Evolutionary conservation across 2,113 vertebrate genomes (phyloP).

Genomic region (Xyliphius kryptos): DNA sequence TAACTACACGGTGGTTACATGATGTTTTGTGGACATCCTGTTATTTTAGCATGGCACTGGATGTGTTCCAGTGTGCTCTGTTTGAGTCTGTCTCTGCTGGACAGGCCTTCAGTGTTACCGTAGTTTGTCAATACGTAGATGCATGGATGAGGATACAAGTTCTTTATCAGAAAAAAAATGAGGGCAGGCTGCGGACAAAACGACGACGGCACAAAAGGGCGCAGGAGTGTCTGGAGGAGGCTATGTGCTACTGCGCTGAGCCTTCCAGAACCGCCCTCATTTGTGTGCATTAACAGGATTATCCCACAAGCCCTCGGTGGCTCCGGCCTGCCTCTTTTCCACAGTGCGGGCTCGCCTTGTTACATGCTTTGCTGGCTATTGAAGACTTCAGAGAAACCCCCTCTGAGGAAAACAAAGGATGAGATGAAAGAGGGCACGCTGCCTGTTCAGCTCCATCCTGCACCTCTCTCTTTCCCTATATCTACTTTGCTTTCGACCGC

Average conservation of each 20-base stretch:
- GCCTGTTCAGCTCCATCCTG: slow-evolving; percentile 35
- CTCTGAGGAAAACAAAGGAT: slow-evolving; percentile 43
- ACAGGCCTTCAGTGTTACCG: neutral
- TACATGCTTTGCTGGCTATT: slow-evolving; percentile 49
- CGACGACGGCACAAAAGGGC: slow-evolving; percentile 36
- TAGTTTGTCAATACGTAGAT: neutral
- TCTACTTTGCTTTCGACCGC: slow-evolving; percentile 22
- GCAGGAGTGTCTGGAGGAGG: slow-evolving; percentile 31
- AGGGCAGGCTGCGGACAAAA: slow-evolving; percentile 14
- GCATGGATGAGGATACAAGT: neutral
- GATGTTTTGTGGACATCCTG: too few species aligned
- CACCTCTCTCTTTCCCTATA: slow-evolving; percentile 32
- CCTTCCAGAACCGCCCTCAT: slow-evolving; percentile 43
- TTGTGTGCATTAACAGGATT: slow-evolving; percentile 51
- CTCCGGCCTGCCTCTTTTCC: slow-evolving; percentile 36
- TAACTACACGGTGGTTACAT: too few species aligned
- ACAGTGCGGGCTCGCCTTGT: slow-evolving; percentile 39
- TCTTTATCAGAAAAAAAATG: slow-evolving; percentile 5
- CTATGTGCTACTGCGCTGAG: slow-evolving; percentile 31
- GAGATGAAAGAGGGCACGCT: slow-evolving; percentile 41
- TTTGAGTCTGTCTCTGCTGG: neutral
- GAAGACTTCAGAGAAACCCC: slow-evolving; percentile 49
- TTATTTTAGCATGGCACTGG: neutral
- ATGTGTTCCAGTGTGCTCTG: neutral
- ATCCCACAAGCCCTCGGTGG: slow-evolving; percentile 40